Conservation (phyloP, 2,888 invertebrate genomes). For the Drosophila mettleri region DNA sequence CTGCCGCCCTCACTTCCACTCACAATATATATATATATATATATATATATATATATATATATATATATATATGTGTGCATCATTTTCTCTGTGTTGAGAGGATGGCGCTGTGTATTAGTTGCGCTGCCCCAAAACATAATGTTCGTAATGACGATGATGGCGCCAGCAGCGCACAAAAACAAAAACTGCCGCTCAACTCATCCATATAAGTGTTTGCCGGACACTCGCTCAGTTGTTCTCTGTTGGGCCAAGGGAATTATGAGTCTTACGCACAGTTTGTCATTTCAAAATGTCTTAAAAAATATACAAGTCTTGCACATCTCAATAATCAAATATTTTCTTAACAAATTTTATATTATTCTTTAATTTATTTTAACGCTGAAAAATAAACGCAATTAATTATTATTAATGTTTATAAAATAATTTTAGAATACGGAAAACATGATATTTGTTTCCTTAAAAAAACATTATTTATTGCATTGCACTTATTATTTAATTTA, state of each 20-base stretch:
- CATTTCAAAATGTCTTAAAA: neutral
- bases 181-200: conserved; percentile 61
- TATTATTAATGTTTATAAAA: neutral
- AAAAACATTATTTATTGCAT: neutral
- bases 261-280: neutral
- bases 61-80: neutral
- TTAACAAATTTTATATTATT: too few species aligned
- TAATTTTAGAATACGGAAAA: neutral
- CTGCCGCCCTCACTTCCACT: conserved; percentile 30
- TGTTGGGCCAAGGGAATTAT: neutral
- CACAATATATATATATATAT: too few species aligned
- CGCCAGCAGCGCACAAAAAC: conserved; percentile 52
- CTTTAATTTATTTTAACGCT: neutral
- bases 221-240: conserved; percentile 17
- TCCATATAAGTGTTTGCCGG: conserved; percentile 45
- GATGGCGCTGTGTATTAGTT: conserved; percentile 6
- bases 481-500: neutral
- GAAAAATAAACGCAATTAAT: neutral
- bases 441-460: neutral
- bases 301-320: neutral
- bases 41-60: too few species aligned
- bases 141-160: conserved; percentile 57
- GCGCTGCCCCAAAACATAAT: conserved; percentile 45
- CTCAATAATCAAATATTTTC: too few species aligned
- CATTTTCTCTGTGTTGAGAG: neutral